phyloP scores from a whole-genome alignment of 2,888 invertebrate genomes.

The Thumatha senex region DNA sequence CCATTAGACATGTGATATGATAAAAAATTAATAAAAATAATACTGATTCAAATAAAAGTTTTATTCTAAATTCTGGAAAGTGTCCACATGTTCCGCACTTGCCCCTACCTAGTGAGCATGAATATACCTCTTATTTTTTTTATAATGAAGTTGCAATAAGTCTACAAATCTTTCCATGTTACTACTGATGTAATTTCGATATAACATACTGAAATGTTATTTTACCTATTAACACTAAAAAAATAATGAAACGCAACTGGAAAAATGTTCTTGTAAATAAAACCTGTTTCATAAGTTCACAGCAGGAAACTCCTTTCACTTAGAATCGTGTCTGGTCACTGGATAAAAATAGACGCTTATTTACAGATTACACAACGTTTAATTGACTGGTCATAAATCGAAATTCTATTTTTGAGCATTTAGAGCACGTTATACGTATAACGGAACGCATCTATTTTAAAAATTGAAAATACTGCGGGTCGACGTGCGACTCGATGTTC shows the following conservation, averaged over 20 bases:
- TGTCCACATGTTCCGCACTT: too few species aligned
- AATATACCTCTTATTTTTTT: too few species aligned
- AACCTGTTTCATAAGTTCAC: constrained; percentile 58
- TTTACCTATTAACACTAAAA: too few species aligned
- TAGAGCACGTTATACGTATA: constrained; percentile 44
- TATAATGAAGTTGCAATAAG: background rate
- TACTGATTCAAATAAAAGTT: background rate
- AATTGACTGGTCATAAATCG: constrained; percentile 67
- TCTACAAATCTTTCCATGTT: too few species aligned
- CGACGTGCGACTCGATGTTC: constrained; percentile 45
- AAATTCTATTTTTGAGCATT: constrained; percentile 47
- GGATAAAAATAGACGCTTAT: constrained; percentile 67
- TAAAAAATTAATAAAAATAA: too few species aligned
- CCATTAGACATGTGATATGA: too few species aligned
- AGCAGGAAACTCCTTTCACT: constrained; percentile 75
- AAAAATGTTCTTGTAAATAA: constrained; percentile 13
- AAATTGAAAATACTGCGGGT: constrained; percentile 65
- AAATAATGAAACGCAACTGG: too few species aligned
- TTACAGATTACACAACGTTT: constrained; percentile 67
- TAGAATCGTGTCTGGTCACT: constrained; percentile 52
- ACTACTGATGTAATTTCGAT: too few species aligned
- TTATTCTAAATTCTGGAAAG: too few species aligned
- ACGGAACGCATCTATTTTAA: constrained; percentile 75
- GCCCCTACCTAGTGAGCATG: too few species aligned
- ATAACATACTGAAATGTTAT: too few species aligned